phyloP scores from a whole-genome alignment of 92 coral and sea anemone species.

The Montipora capitata region DNA sequence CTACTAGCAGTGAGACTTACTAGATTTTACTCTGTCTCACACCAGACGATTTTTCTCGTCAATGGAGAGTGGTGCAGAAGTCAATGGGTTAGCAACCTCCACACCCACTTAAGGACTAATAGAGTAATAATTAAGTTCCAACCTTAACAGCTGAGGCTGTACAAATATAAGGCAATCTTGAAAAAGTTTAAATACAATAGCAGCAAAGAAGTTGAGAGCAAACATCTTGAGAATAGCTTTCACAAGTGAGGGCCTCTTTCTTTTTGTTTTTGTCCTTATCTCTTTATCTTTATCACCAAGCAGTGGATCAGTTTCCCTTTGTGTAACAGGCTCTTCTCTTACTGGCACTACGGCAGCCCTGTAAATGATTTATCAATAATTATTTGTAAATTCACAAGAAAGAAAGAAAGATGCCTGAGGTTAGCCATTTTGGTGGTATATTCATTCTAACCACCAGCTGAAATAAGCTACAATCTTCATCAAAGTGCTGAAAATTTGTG shows the following conservation, averaged over 20 bases:
- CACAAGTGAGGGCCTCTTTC: constrained; percentile 69
- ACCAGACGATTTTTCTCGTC: too few relatives aligned
- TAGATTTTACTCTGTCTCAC: too few relatives aligned
- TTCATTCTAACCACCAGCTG: too few relatives aligned
- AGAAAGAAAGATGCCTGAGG: too few relatives aligned
- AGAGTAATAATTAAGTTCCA: constrained; percentile 5
- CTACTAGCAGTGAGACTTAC: too few relatives aligned
- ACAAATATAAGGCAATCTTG: constrained; percentile 75
- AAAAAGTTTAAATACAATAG: constrained; percentile 55
- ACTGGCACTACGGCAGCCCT: constrained; percentile 9
- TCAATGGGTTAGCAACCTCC: too few relatives aligned
- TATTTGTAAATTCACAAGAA: too few relatives aligned
- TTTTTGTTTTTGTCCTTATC: not conserved
- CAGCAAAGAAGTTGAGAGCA: constrained; percentile 54
- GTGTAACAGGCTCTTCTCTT: constrained; percentile 4
- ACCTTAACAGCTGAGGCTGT: constrained; percentile 85
- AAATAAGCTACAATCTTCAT: too few relatives aligned
- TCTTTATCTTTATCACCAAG: constrained; percentile 26
- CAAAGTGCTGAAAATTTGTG: too few relatives aligned
- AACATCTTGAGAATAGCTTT: constrained; percentile 64
- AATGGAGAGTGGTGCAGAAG: too few relatives aligned
- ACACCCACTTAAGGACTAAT: too few relatives aligned
- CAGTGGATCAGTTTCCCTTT: constrained; percentile 30
- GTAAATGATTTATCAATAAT: not conserved
- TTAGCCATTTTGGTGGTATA: too few relatives aligned